These are phyloP conservation scores for Pipa parva DNA, from an alignment of 2,113 vertebrate species.

Conservation along the genomic window DNA sequence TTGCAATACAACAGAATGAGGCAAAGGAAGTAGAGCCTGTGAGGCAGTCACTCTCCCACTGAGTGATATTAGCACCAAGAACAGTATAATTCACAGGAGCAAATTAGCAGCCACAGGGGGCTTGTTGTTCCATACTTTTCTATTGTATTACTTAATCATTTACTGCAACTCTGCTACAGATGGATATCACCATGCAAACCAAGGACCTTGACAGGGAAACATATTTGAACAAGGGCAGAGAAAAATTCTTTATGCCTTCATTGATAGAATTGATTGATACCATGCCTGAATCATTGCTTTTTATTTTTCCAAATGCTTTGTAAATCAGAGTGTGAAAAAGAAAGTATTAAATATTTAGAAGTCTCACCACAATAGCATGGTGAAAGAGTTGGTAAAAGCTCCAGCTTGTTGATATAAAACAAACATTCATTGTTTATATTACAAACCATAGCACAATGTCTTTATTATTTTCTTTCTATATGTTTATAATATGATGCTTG, in stretches of 20 bases:
- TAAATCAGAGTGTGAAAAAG: too few species aligned
- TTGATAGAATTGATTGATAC: neutral
- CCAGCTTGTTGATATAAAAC: too few species aligned
- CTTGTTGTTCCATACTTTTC: constrained; percentile 17
- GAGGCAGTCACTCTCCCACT: constrained; percentile 8
- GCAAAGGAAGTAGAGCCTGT: neutral
- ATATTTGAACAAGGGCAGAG: neutral
- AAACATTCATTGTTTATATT: too few species aligned
- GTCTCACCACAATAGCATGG: too few species aligned
- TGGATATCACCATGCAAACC: constrained; percentile 9
- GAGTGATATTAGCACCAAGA: constrained; percentile 26
- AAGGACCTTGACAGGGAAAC: neutral
- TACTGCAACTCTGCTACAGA: constrained; percentile 10
- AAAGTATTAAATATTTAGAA: too few species aligned
- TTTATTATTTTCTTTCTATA: too few species aligned
- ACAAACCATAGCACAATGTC: too few species aligned
- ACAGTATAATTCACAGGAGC: constrained; percentile 29
- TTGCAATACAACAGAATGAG: constrained; percentile 16
- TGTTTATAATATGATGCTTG: too few species aligned
- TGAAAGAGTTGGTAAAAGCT: too few species aligned
- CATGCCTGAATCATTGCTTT: neutral
- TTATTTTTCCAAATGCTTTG: too few species aligned
- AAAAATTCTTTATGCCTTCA: neutral
- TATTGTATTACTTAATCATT: constrained; percentile 27
- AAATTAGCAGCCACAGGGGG: constrained; percentile 30